These are phyloP conservation scores for Tineola bisselliella DNA, from an alignment of 2,888 invertebrate species.

Conservation along the genomic window DNA sequence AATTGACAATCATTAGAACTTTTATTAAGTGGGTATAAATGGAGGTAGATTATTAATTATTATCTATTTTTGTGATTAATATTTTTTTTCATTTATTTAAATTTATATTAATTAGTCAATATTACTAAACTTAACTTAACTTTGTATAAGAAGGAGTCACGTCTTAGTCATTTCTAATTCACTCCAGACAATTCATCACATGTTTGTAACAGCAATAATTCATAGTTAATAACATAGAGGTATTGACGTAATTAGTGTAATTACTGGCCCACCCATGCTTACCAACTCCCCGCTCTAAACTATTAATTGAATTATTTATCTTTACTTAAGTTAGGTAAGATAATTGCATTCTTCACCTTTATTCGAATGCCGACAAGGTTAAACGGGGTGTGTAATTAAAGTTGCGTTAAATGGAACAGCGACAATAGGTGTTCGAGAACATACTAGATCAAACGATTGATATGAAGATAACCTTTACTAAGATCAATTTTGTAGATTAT, in stretches of 20 bases:
- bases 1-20: background rate
- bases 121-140: no score
- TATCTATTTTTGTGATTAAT: background rate
- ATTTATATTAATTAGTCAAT: no score
- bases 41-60: background rate
- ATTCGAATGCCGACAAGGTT: constrained; percentile 28
- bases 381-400: constrained; percentile 41
- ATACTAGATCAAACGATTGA: background rate
- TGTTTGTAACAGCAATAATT: constrained; percentile 50
- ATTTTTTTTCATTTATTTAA: background rate
- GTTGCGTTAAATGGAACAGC: constrained; percentile 37
- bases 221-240: constrained; percentile 54
- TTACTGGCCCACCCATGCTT: constrained; percentile 57
- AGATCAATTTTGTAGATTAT: background rate
- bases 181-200: constrained; percentile 33
- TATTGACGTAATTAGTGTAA: constrained; percentile 62
- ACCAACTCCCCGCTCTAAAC: constrained; percentile 20
- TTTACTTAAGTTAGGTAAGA: constrained; percentile 35
- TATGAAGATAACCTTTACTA: background rate
- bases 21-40: background rate
- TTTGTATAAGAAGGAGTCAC: no score
- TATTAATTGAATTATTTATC: constrained; percentile 54
- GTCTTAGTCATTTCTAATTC: constrained; percentile 37
- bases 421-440: constrained; percentile 33
- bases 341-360: constrained; percentile 45